A percentile compares a stretch with the other conserved stretches of the same genome.
phyloP scores from a whole-genome alignment of 2,888 invertebrate species.

The Xylocampa areola region DNA sequence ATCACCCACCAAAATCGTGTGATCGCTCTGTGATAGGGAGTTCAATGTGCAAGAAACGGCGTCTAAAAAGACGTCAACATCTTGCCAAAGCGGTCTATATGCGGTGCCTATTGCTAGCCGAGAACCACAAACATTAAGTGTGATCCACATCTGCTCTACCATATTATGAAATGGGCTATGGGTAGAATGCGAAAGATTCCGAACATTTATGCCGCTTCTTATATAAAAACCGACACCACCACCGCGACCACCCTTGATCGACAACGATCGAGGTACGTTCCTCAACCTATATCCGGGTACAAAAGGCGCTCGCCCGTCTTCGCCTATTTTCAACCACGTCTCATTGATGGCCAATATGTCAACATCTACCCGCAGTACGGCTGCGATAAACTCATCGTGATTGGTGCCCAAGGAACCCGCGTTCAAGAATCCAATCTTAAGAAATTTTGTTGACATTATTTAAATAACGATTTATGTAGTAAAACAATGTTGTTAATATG shows the following conservation, averaged over 20 bases:
- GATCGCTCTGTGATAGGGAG: constrained; percentile 15
- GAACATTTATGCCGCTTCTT: background rate
- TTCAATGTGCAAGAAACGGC: constrained; percentile 13
- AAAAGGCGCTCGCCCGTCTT: constrained; percentile 27
- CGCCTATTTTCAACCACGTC: constrained; percentile 39
- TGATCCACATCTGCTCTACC: constrained; percentile 1
- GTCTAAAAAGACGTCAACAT: constrained; percentile 25
- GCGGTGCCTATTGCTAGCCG: constrained; percentile 24
- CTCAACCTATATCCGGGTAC: constrained; percentile 22
- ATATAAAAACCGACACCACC: too few relatives aligned
- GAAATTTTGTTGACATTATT: too few relatives aligned
- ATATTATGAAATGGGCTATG: too few relatives aligned
- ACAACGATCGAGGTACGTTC: background rate
- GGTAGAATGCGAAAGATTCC: background rate
- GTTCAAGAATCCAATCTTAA: too few relatives aligned
- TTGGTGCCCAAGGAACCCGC: too few relatives aligned
- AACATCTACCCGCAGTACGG: constrained; percentile 7
- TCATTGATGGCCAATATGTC: constrained; percentile 51
- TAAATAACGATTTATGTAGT: too few relatives aligned
- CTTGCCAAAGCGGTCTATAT: too few relatives aligned
- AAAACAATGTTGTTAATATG: too few relatives aligned
- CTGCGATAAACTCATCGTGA: too few relatives aligned
- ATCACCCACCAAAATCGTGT: constrained; percentile 33
- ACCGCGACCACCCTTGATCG: too few relatives aligned
- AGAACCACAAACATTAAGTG: background rate